Evolutionary conservation across 1,140 invertebrate species (phyloP).

Genomic region (Drosophila tropicalis): DNA sequence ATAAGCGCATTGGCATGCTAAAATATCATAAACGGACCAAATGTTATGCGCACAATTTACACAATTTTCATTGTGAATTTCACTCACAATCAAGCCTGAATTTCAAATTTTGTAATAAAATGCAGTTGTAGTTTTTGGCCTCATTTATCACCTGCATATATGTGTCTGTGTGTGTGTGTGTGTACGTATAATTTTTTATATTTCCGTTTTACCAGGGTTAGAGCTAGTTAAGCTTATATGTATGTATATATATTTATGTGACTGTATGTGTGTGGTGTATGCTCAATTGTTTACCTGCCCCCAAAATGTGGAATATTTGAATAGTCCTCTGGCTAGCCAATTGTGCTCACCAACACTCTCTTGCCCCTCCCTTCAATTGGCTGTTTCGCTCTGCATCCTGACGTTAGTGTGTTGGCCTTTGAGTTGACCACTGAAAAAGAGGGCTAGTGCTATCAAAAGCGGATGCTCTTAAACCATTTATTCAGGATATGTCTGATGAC

Average conservation of each 20-base stretch:
- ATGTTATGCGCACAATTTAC: constrained; percentile 55
- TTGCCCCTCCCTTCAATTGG: no score
- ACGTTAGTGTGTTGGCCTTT: no score
- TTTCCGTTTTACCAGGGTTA: constrained; percentile 48
- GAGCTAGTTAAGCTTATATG: constrained; percentile 30
- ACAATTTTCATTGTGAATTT: constrained; percentile 60
- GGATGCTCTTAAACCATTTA: constrained; percentile 28
- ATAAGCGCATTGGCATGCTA: constrained; percentile 58
- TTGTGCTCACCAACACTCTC: not conserved
- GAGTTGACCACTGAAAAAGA: constrained; percentile 33
- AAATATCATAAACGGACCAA: constrained; percentile 42
- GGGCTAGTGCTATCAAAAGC: constrained; percentile 31
- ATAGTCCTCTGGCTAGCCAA: constrained; percentile 21
- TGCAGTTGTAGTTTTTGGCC: constrained; percentile 47
- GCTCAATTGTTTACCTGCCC: constrained; percentile 43
- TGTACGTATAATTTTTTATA: constrained; percentile 50
- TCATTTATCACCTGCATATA: constrained; percentile 60
- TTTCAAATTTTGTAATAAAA: constrained; percentile 69
- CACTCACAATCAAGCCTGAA: not conserved
- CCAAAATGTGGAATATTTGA: constrained; percentile 30
- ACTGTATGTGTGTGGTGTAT: constrained; percentile 6
- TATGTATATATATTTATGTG: constrained; percentile 17
- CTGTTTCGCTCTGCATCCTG: not conserved
- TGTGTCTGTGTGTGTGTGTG: constrained; percentile 15
- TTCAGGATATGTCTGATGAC: constrained; percentile 38